phyloP scores from a whole-genome alignment of 2,113 vertebrate genomes.

The Strix uralensis region DNA sequence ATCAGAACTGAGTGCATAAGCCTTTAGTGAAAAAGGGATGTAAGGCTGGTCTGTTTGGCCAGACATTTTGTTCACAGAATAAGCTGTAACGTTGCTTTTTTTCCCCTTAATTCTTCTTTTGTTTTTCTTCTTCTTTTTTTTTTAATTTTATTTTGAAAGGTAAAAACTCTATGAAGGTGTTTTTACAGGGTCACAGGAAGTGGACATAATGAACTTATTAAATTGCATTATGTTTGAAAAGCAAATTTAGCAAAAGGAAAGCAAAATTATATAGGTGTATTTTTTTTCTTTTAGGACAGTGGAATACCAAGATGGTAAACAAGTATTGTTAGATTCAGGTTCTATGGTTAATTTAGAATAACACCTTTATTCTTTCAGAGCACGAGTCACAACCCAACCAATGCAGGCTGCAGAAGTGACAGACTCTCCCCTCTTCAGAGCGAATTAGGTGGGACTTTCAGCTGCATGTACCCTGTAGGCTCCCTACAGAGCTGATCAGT shows the following conservation, averaged over 20 bases:
- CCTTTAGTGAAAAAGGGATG: neutral
- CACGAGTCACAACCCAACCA: neutral
- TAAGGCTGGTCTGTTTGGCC: neutral
- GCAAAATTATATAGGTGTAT: neutral
- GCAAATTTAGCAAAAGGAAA: neutral
- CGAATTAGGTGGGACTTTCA: neutral
- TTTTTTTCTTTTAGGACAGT: neutral
- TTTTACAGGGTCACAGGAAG: neutral
- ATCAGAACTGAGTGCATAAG: neutral
- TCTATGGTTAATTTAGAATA: neutral
- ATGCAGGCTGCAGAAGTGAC: neutral
- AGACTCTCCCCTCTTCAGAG: neutral
- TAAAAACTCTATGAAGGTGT: neutral
- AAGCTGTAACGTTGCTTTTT: neutral
- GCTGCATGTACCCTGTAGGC: neutral
- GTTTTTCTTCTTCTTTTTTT: neutral
- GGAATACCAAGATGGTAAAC: neutral
- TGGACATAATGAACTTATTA: neutral
- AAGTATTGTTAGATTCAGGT: neutral
- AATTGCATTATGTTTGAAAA: neutral
- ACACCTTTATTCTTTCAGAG: neutral
- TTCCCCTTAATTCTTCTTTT: rapidly evolving
- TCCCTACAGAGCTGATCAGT: neutral
- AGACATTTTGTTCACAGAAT: neutral
- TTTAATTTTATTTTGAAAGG: neutral